Evolutionary conservation across 2,797 vertebrate genomes (phyloP), one percentile per base, ranked within the genome.

Genomic region (Sebastes wilsoni): DNA sequence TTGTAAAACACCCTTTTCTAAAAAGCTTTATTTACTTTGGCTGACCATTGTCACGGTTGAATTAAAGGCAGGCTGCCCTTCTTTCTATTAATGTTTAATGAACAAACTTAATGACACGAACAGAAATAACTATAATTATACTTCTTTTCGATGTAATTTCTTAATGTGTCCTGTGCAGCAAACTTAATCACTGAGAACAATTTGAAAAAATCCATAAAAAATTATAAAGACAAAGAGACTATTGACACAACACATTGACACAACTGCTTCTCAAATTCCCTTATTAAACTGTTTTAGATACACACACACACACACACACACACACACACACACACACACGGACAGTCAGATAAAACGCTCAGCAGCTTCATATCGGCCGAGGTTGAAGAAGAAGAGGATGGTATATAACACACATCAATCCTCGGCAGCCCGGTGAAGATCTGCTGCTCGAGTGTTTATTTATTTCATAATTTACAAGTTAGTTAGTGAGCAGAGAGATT

Each of bases 401-500:
- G 23, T 42, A 38, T 38, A 38, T 38, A 38, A 27, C 61, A 49
- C 34, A 60, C 61, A 82, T 81, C 67, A 79, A 61, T 83, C 75
- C 77, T 16, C 46, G 11, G 42, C 56, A 82, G 46, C 66, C 52
- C 46, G 66, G 46, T 18, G 66, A 46, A 18, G 22, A 66, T 56
- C 55, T 36, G 60, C 55, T 75, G 5, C 55, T 60, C 6, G 5
- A 62, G 4, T 22, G 11, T 27, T 46, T 52, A 69, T 75, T 32
- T 36, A 71, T 79, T 78, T 60, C 32, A 36, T 36, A 12, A 36
- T 36, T 36, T 36, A 36, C 0, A 36, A 60, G 42, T 72, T 49
- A 54, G 66, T 70, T 16, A 18, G 16, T 49, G 61, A 82, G 20
- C 46, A 66, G n/a, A 60, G 32, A 20, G 46, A 75, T 56, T 11